Evolutionary conservation across 2,113 vertebrate species (phyloP), one percentile per base, ranked within the genome.

Genomic region (Micromys minutus): DNA sequence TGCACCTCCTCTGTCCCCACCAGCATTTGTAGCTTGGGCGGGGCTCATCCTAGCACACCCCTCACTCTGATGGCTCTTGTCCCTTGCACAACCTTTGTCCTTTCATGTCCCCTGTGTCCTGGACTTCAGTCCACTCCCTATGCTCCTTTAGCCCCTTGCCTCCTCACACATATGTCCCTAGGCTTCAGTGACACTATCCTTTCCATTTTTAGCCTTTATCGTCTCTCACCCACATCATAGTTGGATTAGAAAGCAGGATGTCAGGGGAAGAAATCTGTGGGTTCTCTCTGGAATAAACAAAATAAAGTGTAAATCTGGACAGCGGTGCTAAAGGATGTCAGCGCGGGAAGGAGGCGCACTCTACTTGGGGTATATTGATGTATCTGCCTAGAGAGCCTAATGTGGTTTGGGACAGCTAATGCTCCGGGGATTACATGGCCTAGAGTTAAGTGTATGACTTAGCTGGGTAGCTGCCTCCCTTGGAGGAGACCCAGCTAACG

Each of bases 381-480:
- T 3, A 3, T 19, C 63, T 10, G 52, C 34, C 22, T n/a, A 0
- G 0, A 0, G 11, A 50, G 24, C 81, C 50, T 8, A 16, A 5
- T 0, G 2, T 0, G 1, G 47, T 50, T 61, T 34, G 7, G 57
- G 4, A n/a, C 19, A 11, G 19, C 79, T 21, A 4, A 22, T 31
- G 57, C 10, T 52, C 67, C 31, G 0, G 21, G 12, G 5, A 12
- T 45, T 47, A 0, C 8, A 5, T 1, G 55, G 63, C 69, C 87
- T 13, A 0, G 26, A 0, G 2, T 3, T 45, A 1, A 8, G 45
- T 7, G 13, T 55, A 24, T 2, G 3, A 2, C 26, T 0, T 42
- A 0, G 0, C 3, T 1, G 87, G 57, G 50, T 7, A 0, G 24
- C 42, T 1, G 6, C 61, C n/a, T 55, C 81, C 29, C n/a, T 71